Base-by-base conservation (phyloP, 2,797 vertebrate genomes). In the Helarctos malayanus region DNA sequence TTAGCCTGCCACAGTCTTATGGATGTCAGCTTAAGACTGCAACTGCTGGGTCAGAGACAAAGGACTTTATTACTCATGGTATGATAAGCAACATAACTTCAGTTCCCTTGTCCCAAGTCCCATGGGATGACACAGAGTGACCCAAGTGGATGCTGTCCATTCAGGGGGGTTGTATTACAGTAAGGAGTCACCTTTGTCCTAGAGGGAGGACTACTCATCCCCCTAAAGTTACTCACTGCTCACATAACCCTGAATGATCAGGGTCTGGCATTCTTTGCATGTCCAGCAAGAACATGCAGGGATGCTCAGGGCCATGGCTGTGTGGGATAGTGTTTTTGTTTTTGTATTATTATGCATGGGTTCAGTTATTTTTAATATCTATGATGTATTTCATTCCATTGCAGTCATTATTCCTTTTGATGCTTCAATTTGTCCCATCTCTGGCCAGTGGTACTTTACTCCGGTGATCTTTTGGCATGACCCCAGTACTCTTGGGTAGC, bases 361-460 rank as follows among this genome's bases (percentile, higher is more conserved):
- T n/a, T 38, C 15, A 71, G 61, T 87, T 82, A 47, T 82, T 86
- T 95, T 57, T 38, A 75, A 83, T 61, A 38, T 35, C 68, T 45
- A 89, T 92, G 47, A 59, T 78, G 8, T 57, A 29, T 78, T 94
- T 75, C 38, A 35, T 92, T 76, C 47, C 45, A 41, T 29, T 49
- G 7, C 1, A 63, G 38, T 29, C 57, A 52, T 78, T 85, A 13
- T 56, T 71, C 7, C 80, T 89, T 56, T 54, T 86, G 29, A 65
- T 68, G 52, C 54, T 89, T 73, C 73, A 38, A 45, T 85, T 56
- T 54, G 12, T 65, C 38, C n/a, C 15, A 13, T 61, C 49, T 84
- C 59, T 88, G 81, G 69, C 76, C 12, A 56, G 4, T 79, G 65
- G 32, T 59, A 93, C 69, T 91, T 87, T 65, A 63, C 27, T 83